Evolutionary conservation across 2,113 vertebrate species (phyloP), one percentile per base, ranked within the genome.

Genomic region (Pipra filicauda): DNA sequence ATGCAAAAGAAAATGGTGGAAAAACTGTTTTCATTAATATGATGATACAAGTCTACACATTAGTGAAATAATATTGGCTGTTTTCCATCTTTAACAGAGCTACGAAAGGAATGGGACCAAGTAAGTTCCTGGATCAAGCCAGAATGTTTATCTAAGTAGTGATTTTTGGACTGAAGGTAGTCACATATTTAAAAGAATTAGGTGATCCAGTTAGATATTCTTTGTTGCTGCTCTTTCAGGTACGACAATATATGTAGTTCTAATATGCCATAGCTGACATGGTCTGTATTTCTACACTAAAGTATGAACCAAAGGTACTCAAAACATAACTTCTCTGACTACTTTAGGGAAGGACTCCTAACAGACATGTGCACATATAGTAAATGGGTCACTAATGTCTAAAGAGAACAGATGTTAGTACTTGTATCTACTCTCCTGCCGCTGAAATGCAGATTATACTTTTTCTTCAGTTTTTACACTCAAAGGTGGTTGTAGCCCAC

Each of bases 281-380:
- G 23, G 8, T 37, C 61, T 67, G 6, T 59, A 64, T 55, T 82
- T 88, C 88, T 67, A 0, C 33, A 9, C 35, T 78, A 8, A 35
- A 54, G 3, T 28, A 33, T 21, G 44, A 27, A 79, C n/a, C 30
- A 52, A 58, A 75, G n/a, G 49, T 37, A 66, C 28, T 19, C 11
- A 37, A 52, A 82, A 62, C 8, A 4, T 65, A 24, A 57, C 9
- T 72, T 67, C 27, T 44, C 4, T 61, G 30, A 24, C 9, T 16
- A 0, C 43, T 6, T 65, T 44, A 48, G n/a, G 22, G 21, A 88
- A 88, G 14, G 43, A 16, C 51, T 28, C 39, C 61, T 73, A 41
- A 37, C 12, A 84, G 59, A 46, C 18, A n/a, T 0, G 0, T 28
- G 33, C 23, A 16, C 18, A 2, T 7, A 16, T 1, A 71, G 18